These are phyloP conservation scores for Oncopeltus fasciatus DNA, from an alignment of 1,140 invertebrate genomes.

Conservation along the genomic window DNA sequence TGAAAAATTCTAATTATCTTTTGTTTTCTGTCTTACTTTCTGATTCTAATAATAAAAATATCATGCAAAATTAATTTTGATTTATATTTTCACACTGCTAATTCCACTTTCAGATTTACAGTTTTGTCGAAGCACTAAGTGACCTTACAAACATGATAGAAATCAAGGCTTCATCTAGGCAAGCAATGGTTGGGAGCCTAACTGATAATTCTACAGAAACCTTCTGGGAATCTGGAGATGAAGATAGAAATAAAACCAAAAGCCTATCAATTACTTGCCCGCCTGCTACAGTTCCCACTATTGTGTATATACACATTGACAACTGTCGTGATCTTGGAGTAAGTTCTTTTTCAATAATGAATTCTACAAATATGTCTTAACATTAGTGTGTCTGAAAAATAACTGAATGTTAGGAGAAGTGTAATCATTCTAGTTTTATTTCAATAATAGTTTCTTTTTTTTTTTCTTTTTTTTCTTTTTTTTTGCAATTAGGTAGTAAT, in stretches of 20 bases:
- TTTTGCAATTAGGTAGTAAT: no score
- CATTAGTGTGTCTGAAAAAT: no score
- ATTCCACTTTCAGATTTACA: slow-evolving; percentile 21
- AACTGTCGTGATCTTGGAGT: slow-evolving; percentile 81
- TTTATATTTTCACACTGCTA: background rate
- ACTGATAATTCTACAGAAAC: slow-evolving; percentile 92
- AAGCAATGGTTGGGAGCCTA: slow-evolving; percentile 82
- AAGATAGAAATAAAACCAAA: slow-evolving; percentile 84
- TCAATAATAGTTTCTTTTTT: no score
- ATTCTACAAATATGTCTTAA: no score
- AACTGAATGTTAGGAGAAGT: no score
- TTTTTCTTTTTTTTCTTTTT: no score
- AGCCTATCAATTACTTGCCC: slow-evolving; percentile 44
- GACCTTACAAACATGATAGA: slow-evolving; percentile 63
- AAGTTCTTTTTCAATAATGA: no score
- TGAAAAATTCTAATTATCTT: no score
- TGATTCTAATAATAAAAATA: background rate
- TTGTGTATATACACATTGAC: slow-evolving; percentile 79
- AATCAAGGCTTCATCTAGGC: slow-evolving; percentile 78
- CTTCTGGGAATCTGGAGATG: slow-evolving; percentile 98
- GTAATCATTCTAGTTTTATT: no score
- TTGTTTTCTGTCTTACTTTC: no score
- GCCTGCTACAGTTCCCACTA: slow-evolving; percentile 42
- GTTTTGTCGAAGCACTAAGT: slow-evolving; percentile 45
- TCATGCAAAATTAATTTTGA: background rate